phyloP scores from a whole-genome alignment of 2,888 invertebrate genomes.

The Xanthia togata region DNA sequence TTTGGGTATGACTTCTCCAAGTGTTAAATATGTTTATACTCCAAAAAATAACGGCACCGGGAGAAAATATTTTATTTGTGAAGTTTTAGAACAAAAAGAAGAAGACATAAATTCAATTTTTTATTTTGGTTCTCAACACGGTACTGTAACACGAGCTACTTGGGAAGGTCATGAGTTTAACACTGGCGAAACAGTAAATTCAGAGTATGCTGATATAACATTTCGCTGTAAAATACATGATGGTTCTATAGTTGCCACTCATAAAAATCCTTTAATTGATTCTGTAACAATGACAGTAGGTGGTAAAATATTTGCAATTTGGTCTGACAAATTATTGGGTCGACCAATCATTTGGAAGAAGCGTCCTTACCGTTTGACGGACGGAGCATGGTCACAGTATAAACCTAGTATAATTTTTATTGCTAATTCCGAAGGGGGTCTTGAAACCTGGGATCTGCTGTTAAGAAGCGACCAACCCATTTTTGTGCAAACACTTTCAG shows the following conservation, averaged over 20 bases:
- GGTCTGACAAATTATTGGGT: conserved; percentile 92
- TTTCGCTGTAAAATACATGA: conserved; percentile 92
- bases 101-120: conserved; percentile 77
- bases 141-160: conserved; percentile 84
- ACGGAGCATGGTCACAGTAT: conserved; percentile 94
- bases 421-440: conserved; percentile 93
- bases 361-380: conserved; percentile 90
- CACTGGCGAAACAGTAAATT: conserved; percentile 91
- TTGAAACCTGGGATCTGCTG: conserved; percentile 95
- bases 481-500: conserved; percentile 92
- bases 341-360: conserved; percentile 93
- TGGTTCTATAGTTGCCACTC: conserved; percentile 91
- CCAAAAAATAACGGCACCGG: conserved; percentile 78
- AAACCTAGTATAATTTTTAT: conserved; percentile 93
- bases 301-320: conserved; percentile 93
- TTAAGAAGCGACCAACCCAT: conserved; percentile 92
- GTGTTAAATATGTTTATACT: conserved; percentile 78
- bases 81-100: conserved; percentile 77
- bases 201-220: conserved; percentile 88
- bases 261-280: conserved; percentile 91
- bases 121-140: conserved; percentile 84
- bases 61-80: conserved; percentile 83
- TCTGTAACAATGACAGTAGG: conserved; percentile 93
- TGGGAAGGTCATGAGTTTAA: conserved; percentile 93
- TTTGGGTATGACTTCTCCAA: conserved; percentile 81